Percentiles rank a stretch among this genome's conserved stretches.
Evolutionary conservation across 92 coral and sea anemone species (phyloP).

Genomic region (Bergia puertoricense): DNA sequence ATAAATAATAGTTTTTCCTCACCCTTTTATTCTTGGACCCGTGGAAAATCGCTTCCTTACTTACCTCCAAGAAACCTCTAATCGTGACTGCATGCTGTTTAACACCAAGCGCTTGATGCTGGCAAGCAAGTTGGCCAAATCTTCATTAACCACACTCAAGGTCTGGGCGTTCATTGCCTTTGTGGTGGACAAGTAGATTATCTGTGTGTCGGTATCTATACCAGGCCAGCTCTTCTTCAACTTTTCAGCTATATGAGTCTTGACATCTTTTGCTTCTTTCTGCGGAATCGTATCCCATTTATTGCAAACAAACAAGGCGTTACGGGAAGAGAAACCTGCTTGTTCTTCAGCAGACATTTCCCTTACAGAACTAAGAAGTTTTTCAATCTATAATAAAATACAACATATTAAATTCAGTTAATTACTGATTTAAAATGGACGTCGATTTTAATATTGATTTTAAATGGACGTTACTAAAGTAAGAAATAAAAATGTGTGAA

Average conservation of each 20-base stretch:
- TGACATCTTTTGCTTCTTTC: slow-evolving; percentile 10
- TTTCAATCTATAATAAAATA: slow-evolving; percentile 1
- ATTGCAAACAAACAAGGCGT: not conserved
- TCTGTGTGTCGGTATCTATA: not conserved
- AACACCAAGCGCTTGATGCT: slow-evolving; percentile 24
- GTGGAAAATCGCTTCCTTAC: too few species aligned
- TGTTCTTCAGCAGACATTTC: not conserved
- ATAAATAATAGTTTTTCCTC: not conserved
- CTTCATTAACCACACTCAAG: not conserved
- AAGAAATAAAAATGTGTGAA: too few species aligned
- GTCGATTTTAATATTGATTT: too few species aligned
- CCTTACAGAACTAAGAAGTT: not conserved
- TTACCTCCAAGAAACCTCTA: slow-evolving; percentile 1
- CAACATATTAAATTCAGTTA: too few species aligned
- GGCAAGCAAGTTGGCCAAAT: slow-evolving; percentile 3
- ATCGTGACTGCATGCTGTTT: not conserved
- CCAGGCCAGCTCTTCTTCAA: too few species aligned
- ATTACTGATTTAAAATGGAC: too few species aligned
- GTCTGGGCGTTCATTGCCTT: not conserved
- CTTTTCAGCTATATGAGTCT: not conserved
- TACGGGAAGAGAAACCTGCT: slow-evolving; percentile 1
- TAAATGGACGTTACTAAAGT: too few species aligned
- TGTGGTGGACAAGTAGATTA: slow-evolving; percentile 33
- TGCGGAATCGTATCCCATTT: slow-evolving; percentile 29
- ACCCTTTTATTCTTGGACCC: not conserved